These are phyloP conservation scores for Madoqua kirkii DNA, from an alignment of 2,113 vertebrate species.

Conservation along the genomic window DNA sequence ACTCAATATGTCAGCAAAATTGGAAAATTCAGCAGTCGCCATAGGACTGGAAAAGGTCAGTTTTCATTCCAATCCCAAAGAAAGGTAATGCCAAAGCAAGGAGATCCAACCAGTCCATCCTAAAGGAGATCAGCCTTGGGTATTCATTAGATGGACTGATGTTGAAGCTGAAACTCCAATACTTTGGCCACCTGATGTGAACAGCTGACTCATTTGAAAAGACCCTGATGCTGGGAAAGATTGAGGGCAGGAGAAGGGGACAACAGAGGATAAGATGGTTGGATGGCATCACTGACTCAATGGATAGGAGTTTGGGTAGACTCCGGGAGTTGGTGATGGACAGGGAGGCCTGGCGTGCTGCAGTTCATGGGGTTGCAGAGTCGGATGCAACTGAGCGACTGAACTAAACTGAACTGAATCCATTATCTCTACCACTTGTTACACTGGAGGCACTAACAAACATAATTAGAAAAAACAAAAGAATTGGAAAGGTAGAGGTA, in stretches of 20 bases:
- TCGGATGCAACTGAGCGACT: neutral
- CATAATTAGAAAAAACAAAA: neutral
- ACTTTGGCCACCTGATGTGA: neutral
- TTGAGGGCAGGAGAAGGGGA: neutral
- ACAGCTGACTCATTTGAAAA: neutral
- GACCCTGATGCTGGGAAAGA: neutral
- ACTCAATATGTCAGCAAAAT: neutral
- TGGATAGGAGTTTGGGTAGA: neutral
- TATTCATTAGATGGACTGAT: neutral
- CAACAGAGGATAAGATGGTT: neutral
- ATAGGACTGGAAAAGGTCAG: neutral
- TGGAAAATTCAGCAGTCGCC: neutral
- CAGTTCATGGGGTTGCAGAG: neutral
- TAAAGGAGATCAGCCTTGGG: neutral
- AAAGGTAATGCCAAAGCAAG: neutral
- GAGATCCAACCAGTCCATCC: neutral
- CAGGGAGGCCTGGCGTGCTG: neutral
- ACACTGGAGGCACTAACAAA: neutral
- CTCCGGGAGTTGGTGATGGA: neutral
- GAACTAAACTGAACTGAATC: neutral
- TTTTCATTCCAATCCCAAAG: neutral
- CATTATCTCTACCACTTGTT: neutral
- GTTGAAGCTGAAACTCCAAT: neutral
- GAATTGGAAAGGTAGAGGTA: neutral
- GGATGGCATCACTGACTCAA: neutral